phyloP scores from a whole-genome alignment of 2,888 invertebrate species.

The Harpalus rufipes region DNA sequence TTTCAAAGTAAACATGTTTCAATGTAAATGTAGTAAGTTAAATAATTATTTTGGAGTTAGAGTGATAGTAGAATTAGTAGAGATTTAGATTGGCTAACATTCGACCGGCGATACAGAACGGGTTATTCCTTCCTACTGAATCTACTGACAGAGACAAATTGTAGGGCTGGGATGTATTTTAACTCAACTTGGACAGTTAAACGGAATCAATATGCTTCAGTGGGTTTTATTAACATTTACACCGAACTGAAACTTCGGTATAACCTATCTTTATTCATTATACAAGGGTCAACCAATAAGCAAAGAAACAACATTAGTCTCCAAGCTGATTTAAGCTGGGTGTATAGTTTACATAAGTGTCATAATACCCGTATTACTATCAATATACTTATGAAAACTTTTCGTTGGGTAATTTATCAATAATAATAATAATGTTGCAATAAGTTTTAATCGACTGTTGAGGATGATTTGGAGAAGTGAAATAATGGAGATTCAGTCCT shows the following conservation, averaged over 20 bases:
- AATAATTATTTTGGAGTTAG: conserved; percentile 1
- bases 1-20: background rate
- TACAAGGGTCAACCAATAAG: no score
- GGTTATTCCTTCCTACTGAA: background rate
- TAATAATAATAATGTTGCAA: no score
- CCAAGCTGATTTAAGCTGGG: no score
- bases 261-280: no score
- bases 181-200: background rate
- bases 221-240: conserved; percentile 2
- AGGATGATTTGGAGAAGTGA: no score
- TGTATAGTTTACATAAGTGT: no score
- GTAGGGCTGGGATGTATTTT: background rate
- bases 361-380: no score
- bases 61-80: conserved; percentile 12
- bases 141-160: conserved; percentile 15
- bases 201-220: background rate
- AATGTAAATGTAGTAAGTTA: conserved; percentile 17
- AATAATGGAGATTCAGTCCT: no score
- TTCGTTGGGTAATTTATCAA: no score
- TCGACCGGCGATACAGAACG: background rate
- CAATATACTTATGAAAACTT: no score
- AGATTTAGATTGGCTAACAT: conserved; percentile 30
- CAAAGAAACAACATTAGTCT: no score
- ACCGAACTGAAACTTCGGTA: background rate
- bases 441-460: no score